phyloP scores from a whole-genome alignment of 2,888 invertebrate genomes.

The Acrobasis consociella region DNA sequence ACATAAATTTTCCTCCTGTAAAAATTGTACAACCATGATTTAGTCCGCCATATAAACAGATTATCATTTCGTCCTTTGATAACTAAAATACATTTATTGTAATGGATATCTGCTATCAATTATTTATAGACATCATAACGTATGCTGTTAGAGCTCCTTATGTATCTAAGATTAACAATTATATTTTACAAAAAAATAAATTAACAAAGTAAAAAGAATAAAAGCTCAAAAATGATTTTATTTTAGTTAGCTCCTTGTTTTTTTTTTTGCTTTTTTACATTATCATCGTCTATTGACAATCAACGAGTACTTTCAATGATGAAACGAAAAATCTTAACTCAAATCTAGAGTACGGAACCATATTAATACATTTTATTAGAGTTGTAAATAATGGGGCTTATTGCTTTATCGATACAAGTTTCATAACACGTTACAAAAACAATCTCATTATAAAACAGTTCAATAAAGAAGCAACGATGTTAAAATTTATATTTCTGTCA shows the following conservation, averaged over 20 bases:
- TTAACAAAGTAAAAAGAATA: too few species aligned
- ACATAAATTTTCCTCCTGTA: background rate
- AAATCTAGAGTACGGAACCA: background rate
- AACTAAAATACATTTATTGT: background rate
- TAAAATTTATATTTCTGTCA: slow-evolving; percentile 13
- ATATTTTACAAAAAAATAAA: background rate
- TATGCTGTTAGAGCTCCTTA: background rate
- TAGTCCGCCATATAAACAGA: background rate
- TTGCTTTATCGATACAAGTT: background rate
- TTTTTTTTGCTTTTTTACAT: too few species aligned
- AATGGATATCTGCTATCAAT: background rate
- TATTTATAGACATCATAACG: background rate
- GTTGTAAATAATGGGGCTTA: background rate
- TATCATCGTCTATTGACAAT: too few species aligned
- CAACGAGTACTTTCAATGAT: too few species aligned
- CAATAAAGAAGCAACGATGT: slow-evolving; percentile 6
- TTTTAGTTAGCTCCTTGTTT: too few species aligned
- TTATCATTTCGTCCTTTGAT: background rate
- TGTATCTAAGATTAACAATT: background rate
- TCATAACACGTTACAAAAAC: background rate
- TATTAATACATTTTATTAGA: background rate
- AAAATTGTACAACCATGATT: background rate
- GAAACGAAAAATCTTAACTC: background rate
- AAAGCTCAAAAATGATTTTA: too few species aligned
- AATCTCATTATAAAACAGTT: slow-evolving; percentile 15